Evolutionary conservation across 2,888 invertebrate genomes (phyloP), one percentile per base, ranked within the genome.

Genomic region (Ennomos fuscantarius): DNA sequence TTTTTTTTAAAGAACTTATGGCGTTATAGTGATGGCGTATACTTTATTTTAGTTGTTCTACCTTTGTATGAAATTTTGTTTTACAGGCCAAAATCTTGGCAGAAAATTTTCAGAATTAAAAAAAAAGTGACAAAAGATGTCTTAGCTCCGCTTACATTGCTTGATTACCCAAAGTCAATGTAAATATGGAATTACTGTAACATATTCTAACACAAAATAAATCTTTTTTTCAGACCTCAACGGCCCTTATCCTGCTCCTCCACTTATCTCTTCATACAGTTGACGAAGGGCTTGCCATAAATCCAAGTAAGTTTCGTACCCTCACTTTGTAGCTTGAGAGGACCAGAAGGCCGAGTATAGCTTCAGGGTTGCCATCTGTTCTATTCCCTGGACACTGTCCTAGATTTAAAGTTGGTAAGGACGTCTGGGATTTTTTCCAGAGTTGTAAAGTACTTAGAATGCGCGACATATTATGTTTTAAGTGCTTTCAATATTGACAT

Each of bases 201-300:
- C 56, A 47, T 45, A 44, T 49, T 45, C 53, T 59, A 54, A 59
- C 36, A 49, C 33, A 41, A 9, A 50, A 59, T 59, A 54, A 54
- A 59, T 54, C 49, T 59, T 45, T 53, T 59, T 87, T 85, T 63
- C 89, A 92, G 91, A 82, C 84, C 70, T 87, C 91, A 62, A 86
- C 88, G 64, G 77, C 80, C 53, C 76, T 92, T 62, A 81, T 91
- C 70, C 79, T 91, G 63, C 79, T 90, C 6, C 76, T 91, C 45
- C 91, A 91, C 76, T 81, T 90, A 82, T 92, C 91, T 74, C 86
- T 92, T 51, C 86, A 90, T 73, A 89, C 89, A 59, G 89, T 91
- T 71, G 90, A 92, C 74, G 89, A 90, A 77, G 90, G 91, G 49
- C 80, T 80, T 63, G 91, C 91, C 42, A 85, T 91, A 76, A 89